Evolutionary conservation across 1,140 invertebrate genomes (phyloP).

Genomic region (Dreissena polymorpha): DNA sequence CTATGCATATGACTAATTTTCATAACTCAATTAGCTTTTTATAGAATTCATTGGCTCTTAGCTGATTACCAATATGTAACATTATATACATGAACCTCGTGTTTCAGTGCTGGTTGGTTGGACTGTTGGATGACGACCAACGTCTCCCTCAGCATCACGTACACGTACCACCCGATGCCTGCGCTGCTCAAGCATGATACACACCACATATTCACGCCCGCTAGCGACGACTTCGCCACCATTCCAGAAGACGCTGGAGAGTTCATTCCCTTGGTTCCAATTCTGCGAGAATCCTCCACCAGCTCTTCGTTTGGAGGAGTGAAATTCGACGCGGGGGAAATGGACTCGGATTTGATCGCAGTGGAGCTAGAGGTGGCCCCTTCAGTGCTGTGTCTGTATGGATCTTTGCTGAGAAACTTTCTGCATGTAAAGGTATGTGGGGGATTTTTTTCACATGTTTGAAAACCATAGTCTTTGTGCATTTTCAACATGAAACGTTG

Average conservation of each 20-base stretch:
- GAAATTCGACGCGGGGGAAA: constrained; percentile 92
- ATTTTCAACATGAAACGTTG: too few relatives aligned
- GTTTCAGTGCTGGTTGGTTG: constrained; percentile 90
- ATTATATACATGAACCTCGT: background rate
- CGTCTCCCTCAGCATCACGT: constrained; percentile 93
- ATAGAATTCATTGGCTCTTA: too few relatives aligned
- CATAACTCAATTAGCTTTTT: too few relatives aligned
- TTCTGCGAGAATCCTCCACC: constrained; percentile 47
- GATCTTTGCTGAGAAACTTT: constrained; percentile 92
- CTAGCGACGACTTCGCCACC: constrained; percentile 43
- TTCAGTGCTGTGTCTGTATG: constrained; percentile 92
- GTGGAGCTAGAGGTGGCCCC: constrained; percentile 96
- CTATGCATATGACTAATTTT: too few relatives aligned
- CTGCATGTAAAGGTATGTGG: constrained; percentile 88
- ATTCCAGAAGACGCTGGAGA: constrained; percentile 81
- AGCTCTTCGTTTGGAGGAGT: constrained; percentile 52
- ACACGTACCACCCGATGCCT: constrained; percentile 93
- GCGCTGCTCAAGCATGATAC: constrained; percentile 45
- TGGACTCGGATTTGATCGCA: constrained; percentile 92
- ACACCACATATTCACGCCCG: constrained; percentile 43
- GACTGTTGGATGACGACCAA: constrained; percentile 98
- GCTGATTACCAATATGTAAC: too few relatives aligned
- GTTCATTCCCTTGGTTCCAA: constrained; percentile 92
- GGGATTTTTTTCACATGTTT: too few relatives aligned
- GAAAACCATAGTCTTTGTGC: too few relatives aligned